Evolutionary conservation across 2,113 vertebrate genomes (phyloP), one percentile per base, ranked within the genome.

Genomic region (Chlamydotis undulata): DNA sequence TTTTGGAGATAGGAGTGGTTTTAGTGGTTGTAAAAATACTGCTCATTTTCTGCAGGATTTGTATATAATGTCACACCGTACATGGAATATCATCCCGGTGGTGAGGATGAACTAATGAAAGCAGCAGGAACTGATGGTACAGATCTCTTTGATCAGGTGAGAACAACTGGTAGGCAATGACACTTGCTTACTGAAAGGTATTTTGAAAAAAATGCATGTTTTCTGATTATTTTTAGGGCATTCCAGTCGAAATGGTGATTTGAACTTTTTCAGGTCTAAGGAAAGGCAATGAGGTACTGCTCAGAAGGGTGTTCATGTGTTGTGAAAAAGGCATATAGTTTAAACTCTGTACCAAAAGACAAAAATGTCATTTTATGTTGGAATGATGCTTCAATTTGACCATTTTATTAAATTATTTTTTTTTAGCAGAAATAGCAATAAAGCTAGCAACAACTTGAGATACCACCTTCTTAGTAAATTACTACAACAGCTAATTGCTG

Each of bases 51-150:
- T 97, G 17, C 83, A 99, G 99, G 99, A 15, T 97, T 99, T 97
- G 99, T 99, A 18, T 99, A 99, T 96, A 99, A 99, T 69, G 97
- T 99, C 45, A 99, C 98, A 5, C 98, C 99, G 0, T 99, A 99
- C 92, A 99, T 99, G 99, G 99, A 99, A 80, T 99, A 99, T 95
- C 99, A 99, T 94, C 99, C 99, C 1, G 99, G 99, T 15, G 99
- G 99, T 45, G 99, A 99, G 81, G 99, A 99, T 56, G 99, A 99
- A 53, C 97, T 99, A 39, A 99, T 99, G 99, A 99, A 96, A 98
- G 99, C 99, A 26, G 99, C 99, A 68, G 99, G 99, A 87, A 75
- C 97, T 57, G 99, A 99, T 95, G 99, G 99, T 49, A 99, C 99
- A 33, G 99, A 99, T 71, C 98, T 99, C 63, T 99, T 99, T 94